Percentiles rank a stretch among this genome's conserved stretches.
Evolutionary conservation across 2,888 invertebrate genomes (phyloP).

Genomic region (Dastarcus helophoroides): DNA sequence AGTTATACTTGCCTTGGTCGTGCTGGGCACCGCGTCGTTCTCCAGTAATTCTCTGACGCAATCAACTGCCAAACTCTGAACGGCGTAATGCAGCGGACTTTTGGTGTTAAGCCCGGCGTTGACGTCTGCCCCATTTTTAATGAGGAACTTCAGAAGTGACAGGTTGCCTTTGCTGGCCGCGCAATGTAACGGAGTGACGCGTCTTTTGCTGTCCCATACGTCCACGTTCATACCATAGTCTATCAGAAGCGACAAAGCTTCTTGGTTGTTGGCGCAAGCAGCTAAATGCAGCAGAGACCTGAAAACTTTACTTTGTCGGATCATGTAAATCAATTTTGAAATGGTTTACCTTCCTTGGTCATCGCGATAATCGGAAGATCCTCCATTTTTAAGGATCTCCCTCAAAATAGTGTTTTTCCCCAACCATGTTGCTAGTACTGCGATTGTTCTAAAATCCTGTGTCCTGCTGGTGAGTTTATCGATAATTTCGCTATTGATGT

Average conservation of each 20-base stretch:
- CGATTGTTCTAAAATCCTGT: conserved; percentile 42
- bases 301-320: conserved; percentile 49
- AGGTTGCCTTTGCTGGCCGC: conserved; percentile 58
- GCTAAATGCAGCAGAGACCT: conserved; percentile 68
- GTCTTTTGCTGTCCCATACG: conserved; percentile 57
- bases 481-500: too few relatives aligned
- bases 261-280: conserved; percentile 60
- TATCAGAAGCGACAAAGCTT: conserved; percentile 59
- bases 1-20: conserved; percentile 57
- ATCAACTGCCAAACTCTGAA: conserved; percentile 60
- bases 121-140: conserved; percentile 67
- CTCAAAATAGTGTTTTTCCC: conserved; percentile 46
- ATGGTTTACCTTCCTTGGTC: conserved; percentile 51
- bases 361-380: conserved; percentile 54
- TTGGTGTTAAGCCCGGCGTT: conserved; percentile 51
- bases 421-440: conserved; percentile 51
- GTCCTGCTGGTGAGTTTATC: too few relatives aligned
- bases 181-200: conserved; percentile 66
- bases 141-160: conserved; percentile 49
- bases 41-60: conserved; percentile 63
- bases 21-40: conserved; percentile 72
- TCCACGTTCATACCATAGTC: conserved; percentile 53
- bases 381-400: conserved; percentile 43
- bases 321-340: conserved; percentile 39
- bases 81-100: conserved; percentile 76